Evolutionary conservation across 2,888 invertebrate genomes (phyloP).

Genomic region (Acanthococcus lagerstroemiae): DNA sequence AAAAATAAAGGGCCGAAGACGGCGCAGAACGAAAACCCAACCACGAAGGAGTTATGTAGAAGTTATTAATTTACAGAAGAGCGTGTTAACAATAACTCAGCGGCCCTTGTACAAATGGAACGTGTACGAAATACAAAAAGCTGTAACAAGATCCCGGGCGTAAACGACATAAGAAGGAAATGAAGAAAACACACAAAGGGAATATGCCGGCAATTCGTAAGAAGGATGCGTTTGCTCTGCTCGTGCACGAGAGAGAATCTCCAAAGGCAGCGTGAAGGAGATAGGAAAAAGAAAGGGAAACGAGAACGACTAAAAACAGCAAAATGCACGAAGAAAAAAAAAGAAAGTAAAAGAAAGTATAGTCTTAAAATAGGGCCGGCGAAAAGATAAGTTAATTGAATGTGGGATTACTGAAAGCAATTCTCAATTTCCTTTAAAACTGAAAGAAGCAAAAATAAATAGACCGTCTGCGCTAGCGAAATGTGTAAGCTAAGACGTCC

Average conservation of each 20-base stretch:
- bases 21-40: too few species aligned
- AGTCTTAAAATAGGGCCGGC: conserved; percentile 6
- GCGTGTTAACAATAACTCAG: conserved; percentile 28
- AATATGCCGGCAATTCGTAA: not conserved
- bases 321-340: too few species aligned
- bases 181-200: conserved; percentile 13
- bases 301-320: not conserved
- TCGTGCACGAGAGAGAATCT: not conserved
- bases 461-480: too few species aligned
- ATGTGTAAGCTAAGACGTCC: too few species aligned
- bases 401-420: conserved; percentile 20
- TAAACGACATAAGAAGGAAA: conserved; percentile 12
- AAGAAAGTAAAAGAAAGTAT: not conserved
- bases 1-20: too few species aligned
- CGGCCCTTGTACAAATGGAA: conserved; percentile 27
- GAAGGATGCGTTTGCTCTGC: not conserved
- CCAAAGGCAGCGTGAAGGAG: not conserved
- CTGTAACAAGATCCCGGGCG: not conserved
- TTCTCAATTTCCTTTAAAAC: too few species aligned
- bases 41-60: too few species aligned
- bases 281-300: not conserved
- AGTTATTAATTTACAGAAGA: conserved; percentile 27
- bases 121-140: conserved; percentile 28
- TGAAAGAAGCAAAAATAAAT: too few species aligned
- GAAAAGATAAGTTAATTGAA: conserved; percentile 19